A percentile compares a stretch with the other conserved stretches of the same genome.
Conservation (phyloP, 1,140 invertebrate genomes). For the Sitodiplosis mosellana region DNA sequence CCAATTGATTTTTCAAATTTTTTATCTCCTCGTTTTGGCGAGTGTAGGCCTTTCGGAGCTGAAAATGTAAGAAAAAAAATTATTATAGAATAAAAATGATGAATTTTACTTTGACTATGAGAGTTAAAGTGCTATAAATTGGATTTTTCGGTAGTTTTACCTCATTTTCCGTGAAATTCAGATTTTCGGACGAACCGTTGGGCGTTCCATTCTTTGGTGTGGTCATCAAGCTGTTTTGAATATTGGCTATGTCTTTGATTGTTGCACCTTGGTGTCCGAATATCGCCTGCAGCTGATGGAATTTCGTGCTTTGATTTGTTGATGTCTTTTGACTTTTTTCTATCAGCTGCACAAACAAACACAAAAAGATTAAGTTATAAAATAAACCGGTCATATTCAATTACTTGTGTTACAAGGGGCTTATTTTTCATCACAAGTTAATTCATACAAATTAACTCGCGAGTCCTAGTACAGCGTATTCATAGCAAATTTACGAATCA, state of each 20-base stretch:
- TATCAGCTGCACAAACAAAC: slow-evolving; percentile 21
- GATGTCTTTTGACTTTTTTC: slow-evolving; percentile 55
- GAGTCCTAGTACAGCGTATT: too few species aligned
- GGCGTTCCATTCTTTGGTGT: slow-evolving; percentile 15
- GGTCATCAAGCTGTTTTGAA: slow-evolving; percentile 35
- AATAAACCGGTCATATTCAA: background rate
- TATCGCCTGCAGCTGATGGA: slow-evolving; percentile 52
- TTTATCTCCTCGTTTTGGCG: slow-evolving; percentile 61
- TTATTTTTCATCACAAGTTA: too few species aligned
- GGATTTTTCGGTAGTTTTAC: slow-evolving; percentile 17
- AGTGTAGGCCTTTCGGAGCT: slow-evolving; percentile 54
- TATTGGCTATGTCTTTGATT: slow-evolving; percentile 25
- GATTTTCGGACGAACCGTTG: slow-evolving; percentile 6
- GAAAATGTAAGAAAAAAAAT: slow-evolving; percentile 15
- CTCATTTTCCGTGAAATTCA: slow-evolving; percentile 35
- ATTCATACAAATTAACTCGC: too few species aligned
- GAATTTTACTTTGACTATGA: background rate
- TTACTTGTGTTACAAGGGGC: slow-evolving; percentile 2
- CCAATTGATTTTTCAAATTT: slow-evolving; percentile 50
- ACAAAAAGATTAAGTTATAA: slow-evolving; percentile 7
- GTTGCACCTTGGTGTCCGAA: slow-evolving; percentile 37
- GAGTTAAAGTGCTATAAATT: background rate
- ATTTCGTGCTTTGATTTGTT: slow-evolving; percentile 55
- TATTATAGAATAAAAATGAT: background rate
- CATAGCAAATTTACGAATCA: too few species aligned